phyloP scores from a whole-genome alignment of 2,888 invertebrate species.

The Ichneumon xanthorius region DNA sequence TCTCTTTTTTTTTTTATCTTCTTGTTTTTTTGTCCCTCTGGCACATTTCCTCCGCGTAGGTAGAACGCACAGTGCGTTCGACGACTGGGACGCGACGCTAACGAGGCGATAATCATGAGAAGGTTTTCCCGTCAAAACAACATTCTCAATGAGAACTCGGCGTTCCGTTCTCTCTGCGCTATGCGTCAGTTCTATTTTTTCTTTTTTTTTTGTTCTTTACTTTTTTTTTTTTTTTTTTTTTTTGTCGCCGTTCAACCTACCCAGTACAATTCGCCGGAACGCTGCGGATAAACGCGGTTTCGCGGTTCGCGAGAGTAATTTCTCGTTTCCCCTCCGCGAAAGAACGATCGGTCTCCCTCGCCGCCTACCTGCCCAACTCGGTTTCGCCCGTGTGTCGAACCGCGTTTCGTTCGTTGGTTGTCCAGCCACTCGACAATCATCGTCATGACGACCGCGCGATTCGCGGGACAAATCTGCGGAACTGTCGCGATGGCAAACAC shows the following conservation, averaged over 20 bases:
- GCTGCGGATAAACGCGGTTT: conserved; percentile 41
- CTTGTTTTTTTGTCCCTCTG: neutral
- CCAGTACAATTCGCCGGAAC: conserved; percentile 1
- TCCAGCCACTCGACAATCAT: conserved; percentile 51
- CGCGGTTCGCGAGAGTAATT: conserved; percentile 45
- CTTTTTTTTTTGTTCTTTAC: neutral
- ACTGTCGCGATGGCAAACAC: conserved; percentile 16
- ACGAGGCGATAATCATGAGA: neutral
- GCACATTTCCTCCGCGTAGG: neutral
- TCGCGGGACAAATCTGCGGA: conserved; percentile 56
- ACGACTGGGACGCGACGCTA: neutral
- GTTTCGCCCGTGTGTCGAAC: conserved; percentile 30
- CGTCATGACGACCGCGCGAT: conserved; percentile 34
- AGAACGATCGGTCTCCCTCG: conserved; percentile 17
- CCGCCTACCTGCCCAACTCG: neutral
- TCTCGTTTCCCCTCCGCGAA: conserved; percentile 35
- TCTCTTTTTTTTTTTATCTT: neutral
- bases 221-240: neutral
- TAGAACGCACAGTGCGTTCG: neutral
- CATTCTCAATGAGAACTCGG: conserved; percentile 6
- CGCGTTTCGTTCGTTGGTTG: conserved; percentile 53
- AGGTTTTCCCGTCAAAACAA: neutral
- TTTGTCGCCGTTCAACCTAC: neutral
- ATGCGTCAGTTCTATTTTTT: neutral
- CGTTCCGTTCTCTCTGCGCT: neutral